Evolutionary conservation across 2,797 vertebrate genomes (phyloP), one percentile per base, ranked within the genome.

Genomic region (Sebastes variabilis): DNA sequence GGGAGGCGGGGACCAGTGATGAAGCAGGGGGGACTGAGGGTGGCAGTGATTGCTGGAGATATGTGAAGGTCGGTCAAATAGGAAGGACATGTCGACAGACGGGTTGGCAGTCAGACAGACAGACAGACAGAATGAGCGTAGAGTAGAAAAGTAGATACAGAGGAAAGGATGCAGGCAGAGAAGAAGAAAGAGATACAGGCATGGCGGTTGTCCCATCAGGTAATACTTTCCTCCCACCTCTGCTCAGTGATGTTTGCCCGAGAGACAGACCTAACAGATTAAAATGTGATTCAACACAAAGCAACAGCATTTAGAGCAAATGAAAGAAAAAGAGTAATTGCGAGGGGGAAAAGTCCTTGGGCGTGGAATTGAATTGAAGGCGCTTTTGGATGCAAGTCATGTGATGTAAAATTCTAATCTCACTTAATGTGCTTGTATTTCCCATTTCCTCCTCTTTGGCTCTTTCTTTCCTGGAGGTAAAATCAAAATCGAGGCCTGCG

Each of bases 321-420:
- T 83, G 78, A 76, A 83, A 85, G 77, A 87, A 84, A 84, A 88
- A 72, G 80, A 83, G 81, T 90, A 82, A 92, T 91, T 87, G 79
- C 59, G 11, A 83, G 36, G 54, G 38, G 72, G 30, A 73, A 73
- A 77, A 77, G 46, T 88, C 89, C 54, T 86, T 74, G 68, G 76
- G 84, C 88, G 16, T 85, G 56, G 77, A 68, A 82, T 87, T 69
- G 82, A 88, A 92, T 90, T 83, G 81, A 92, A 90, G 77, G 77
- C 3, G 42, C 42, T 90, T 91, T 90, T 73, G 68, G 80, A 81
- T 91, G 79, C 76, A 79, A 89, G 81, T 93, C 81, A 74, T 80
- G 81, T 88, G 78, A 89, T 89, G 85, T 86, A 80, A 90, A 91
- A 92, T 80, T 92, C 81, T 88, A 90, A 93, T 94, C 85, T 90